Evolutionary conservation across 2,888 invertebrate species (phyloP).

Genomic region (Nyleta sp.): DNA sequence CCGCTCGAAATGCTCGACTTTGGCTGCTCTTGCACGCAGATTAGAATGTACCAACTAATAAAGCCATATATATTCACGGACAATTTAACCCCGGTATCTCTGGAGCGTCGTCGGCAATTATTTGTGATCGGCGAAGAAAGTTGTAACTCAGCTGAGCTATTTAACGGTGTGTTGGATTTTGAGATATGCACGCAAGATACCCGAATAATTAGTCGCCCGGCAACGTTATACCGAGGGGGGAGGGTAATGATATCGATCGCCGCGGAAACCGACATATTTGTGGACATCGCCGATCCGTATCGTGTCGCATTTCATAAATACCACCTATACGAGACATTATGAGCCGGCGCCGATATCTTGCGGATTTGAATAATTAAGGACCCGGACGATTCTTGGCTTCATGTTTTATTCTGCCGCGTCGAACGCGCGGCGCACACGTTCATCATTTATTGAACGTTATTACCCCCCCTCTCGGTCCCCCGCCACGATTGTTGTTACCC

Average conservation of each 20-base stretch:
- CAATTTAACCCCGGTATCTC: slow-evolving; percentile 43
- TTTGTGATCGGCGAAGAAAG: slow-evolving; percentile 48
- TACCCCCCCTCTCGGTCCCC: no score
- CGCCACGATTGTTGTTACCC: no score
- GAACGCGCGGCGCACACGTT: no score
- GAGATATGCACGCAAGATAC: slow-evolving; percentile 46
- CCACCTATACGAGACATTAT: background rate
- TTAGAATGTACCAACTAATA: slow-evolving; percentile 58
- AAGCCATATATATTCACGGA: slow-evolving; percentile 52
- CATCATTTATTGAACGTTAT: no score
- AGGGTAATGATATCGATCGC: slow-evolving; percentile 52
- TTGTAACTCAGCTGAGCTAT: slow-evolving; percentile 41
- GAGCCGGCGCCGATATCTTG: no score
- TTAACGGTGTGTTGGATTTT: slow-evolving; percentile 45
- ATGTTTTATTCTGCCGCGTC: no score
- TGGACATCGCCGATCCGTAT: slow-evolving; percentile 20
- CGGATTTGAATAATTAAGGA: background rate
- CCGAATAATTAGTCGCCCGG: slow-evolving; percentile 40
- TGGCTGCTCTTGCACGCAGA: slow-evolving; percentile 36
- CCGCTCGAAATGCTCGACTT: slow-evolving; percentile 7
- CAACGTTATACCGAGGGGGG: slow-evolving; percentile 35
- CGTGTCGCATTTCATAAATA: background rate
- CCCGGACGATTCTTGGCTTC: background rate
- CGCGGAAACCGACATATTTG: slow-evolving; percentile 53
- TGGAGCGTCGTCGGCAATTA: slow-evolving; percentile 39